phyloP scores from a whole-genome alignment of 1,140 invertebrate species.

The Drosophila athabasca region DNA sequence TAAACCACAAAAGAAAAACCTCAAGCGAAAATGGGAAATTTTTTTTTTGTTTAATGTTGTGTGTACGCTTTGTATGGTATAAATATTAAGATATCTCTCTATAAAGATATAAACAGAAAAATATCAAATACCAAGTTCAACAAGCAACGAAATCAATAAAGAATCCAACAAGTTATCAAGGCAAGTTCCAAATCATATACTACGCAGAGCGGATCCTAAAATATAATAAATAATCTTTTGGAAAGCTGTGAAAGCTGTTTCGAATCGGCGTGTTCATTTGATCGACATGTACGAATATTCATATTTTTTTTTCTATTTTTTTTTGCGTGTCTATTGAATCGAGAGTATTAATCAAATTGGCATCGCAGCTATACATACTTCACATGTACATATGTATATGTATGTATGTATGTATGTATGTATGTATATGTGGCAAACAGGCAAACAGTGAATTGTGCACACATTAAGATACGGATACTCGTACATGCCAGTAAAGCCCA shows the following conservation, averaged over 20 bases:
- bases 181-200: neutral
- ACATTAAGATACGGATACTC: slow-evolving; percentile 22
- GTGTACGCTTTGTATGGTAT: too few species aligned
- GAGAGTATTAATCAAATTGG: slow-evolving; percentile 42
- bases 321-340: slow-evolving; percentile 15
- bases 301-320: too few species aligned
- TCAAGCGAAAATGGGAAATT: neutral
- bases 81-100: too few species aligned
- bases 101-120: too few species aligned
- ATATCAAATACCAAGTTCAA: too few species aligned
- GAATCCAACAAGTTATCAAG: too few species aligned
- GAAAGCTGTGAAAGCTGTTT: too few species aligned
- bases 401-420: slow-evolving; percentile 25
- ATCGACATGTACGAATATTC: neutral
- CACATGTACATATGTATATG: slow-evolving; percentile 7
- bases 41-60: neutral
- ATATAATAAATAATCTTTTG: too few species aligned
- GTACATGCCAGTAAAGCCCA: neutral
- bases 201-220: too few species aligned
- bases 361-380: slow-evolving; percentile 20
- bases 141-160: too few species aligned
- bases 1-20: slow-evolving; percentile 5
- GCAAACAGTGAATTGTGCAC: slow-evolving; percentile 39
- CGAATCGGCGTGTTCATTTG: too few species aligned
- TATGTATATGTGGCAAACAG: slow-evolving; percentile 30